Percentiles rank a stretch among this genome's conserved stretches.
Conservation (phyloP, 2,888 invertebrate genomes). For the Drosophila nr. fundita region DNA sequence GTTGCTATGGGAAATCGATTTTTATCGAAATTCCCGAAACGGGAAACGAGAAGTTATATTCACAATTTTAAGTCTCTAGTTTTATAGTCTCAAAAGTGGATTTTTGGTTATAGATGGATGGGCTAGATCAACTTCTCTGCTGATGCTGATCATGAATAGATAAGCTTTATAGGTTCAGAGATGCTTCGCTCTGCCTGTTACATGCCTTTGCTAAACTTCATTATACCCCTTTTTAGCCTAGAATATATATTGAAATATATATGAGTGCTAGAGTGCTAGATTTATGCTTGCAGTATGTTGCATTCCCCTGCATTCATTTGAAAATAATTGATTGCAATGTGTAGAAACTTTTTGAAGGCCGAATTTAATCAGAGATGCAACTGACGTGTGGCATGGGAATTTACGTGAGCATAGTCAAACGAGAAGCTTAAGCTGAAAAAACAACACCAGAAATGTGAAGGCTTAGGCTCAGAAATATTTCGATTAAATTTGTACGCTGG, state of each 20-base stretch:
- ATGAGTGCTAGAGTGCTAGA: constrained; percentile 5
- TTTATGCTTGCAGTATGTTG: constrained; percentile 31
- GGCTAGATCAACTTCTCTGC: not conserved
- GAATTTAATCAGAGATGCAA: not conserved
- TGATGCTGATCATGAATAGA: not conserved
- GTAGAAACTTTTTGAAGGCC: not conserved
- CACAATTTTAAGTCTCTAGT: not conserved
- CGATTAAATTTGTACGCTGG: not conserved
- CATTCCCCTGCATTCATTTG: constrained; percentile 7
- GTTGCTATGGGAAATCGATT: not conserved
- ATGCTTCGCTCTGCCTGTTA: not conserved
- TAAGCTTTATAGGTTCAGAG: no score
- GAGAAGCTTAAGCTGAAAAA: not conserved
- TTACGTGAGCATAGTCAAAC: not conserved
- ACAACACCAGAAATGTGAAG: not conserved
- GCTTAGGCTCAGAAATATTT: not conserved
- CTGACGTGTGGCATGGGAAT: not conserved
- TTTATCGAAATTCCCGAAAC: not conserved
- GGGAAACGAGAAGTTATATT: not conserved
- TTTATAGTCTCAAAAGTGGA: no score
- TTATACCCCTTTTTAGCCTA: not conserved
- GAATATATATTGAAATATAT: not conserved
- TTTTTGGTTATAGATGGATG: no score
- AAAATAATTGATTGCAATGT: constrained; percentile 3
- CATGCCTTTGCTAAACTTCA: not conserved